Evolutionary conservation across 2,797 vertebrate species (phyloP).

Genomic region (Etheostoma nigrum): DNA sequence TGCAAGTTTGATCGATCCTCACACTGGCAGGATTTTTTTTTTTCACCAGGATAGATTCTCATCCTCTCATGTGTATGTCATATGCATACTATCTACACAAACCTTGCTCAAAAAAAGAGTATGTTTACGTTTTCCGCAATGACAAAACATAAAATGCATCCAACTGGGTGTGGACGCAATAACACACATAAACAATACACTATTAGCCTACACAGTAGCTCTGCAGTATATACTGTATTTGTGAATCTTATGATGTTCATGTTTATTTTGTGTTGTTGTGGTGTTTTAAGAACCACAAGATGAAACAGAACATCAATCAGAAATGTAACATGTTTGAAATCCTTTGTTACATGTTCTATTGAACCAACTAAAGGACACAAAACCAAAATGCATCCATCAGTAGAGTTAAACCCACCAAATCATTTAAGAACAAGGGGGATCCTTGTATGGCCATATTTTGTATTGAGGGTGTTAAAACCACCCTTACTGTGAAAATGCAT

Average conservation of each 20-base stretch:
- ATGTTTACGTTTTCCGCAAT: not conserved
- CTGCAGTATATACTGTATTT: no score
- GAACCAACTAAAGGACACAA: not conserved
- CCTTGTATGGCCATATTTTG: not conserved
- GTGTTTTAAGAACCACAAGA: no score
- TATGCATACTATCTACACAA: not conserved
- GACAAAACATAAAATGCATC: not conserved
- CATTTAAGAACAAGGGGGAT: not conserved
- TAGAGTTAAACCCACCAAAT: not conserved
- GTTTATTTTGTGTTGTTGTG: not conserved
- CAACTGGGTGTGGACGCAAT: not conserved
- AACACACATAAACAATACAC: not conserved
- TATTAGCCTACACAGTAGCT: not conserved
- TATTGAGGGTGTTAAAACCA: no score
- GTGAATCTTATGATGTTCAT: not conserved
- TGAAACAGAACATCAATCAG: no score
- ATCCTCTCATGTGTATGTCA: not conserved
- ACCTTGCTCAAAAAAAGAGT: not conserved
- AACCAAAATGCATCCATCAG: no score
- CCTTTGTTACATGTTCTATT: not conserved
- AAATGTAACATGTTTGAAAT: not conserved
- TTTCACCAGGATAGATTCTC: not conserved
- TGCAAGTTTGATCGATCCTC: not conserved
- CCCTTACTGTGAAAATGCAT: not conserved
- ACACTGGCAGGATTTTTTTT: not conserved